phyloP scores from a whole-genome alignment of 2,888 invertebrate genomes.

The Drosophila sordidula region DNA sequence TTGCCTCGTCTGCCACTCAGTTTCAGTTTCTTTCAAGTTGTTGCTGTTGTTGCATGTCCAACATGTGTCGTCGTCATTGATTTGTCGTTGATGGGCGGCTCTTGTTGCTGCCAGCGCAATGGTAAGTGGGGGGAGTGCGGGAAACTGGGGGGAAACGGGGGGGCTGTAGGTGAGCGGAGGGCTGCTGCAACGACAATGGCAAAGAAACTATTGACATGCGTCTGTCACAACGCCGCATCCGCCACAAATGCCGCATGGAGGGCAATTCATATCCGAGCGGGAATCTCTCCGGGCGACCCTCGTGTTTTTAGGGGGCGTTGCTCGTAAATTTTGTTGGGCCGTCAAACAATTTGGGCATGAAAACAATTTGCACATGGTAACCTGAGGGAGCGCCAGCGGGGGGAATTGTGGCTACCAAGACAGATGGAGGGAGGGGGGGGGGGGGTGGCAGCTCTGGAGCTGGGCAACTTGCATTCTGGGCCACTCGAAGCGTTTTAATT shows the following conservation, averaged over 20 bases:
- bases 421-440: background rate
- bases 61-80: constrained; percentile 81
- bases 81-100: constrained; percentile 77
- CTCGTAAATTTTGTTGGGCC: constrained; percentile 55
- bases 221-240: constrained; percentile 68
- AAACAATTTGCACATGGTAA: constrained; percentile 63
- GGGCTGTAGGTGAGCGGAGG: too few species aligned
- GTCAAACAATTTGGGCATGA: constrained; percentile 53
- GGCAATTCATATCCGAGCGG: constrained; percentile 17
- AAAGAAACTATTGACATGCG: constrained; percentile 69
- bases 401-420: background rate
- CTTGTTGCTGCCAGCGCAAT: constrained; percentile 34
- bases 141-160: background rate
- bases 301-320: constrained; percentile 64
- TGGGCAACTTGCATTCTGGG: constrained; percentile 61
- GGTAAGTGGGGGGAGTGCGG: background rate
- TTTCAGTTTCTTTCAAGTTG: constrained; percentile 55
- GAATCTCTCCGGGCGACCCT: constrained; percentile 24
- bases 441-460: constrained; percentile 5
- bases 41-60: constrained; percentile 67
- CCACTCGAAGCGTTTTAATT: constrained; percentile 69
- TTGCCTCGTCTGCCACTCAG: constrained; percentile 51
- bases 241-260: constrained; percentile 1
- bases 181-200: constrained; percentile 5
- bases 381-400: constrained; percentile 1